phyloP scores from a whole-genome alignment of 2,888 invertebrate species.

The Plusia festucae region DNA sequence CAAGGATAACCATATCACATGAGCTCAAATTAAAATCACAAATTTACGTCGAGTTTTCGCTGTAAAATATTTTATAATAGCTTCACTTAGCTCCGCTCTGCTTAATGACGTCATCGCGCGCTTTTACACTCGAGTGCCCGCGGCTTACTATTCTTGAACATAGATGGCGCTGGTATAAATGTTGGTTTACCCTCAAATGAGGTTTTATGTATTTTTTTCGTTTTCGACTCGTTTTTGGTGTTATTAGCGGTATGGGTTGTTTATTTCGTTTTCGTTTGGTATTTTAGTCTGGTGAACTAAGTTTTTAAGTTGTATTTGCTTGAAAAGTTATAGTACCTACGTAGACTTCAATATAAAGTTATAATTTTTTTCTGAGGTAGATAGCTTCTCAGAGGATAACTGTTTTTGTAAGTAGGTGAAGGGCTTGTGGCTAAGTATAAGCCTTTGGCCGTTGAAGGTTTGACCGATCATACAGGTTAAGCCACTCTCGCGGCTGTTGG shows the following conservation, averaged over 20 bases:
- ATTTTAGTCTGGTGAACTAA: neutral
- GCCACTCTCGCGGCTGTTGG: no score
- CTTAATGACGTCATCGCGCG: slow-evolving; percentile 50
- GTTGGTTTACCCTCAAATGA: neutral
- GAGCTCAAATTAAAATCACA: slow-evolving; percentile 28
- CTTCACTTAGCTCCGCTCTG: slow-evolving; percentile 41
- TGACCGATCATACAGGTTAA: no score
- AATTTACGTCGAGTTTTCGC: slow-evolving; percentile 36
- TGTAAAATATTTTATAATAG: slow-evolving; percentile 51
- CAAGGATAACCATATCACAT: neutral
- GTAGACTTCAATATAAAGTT: no score
- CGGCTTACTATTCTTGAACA: slow-evolving; percentile 14
- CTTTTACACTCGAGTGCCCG: slow-evolving; percentile 48
- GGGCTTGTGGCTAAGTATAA: no score
- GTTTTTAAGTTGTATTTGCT: no score
- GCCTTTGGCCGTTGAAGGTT: no score
- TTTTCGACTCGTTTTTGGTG: neutral
- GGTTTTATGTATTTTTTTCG: neutral
- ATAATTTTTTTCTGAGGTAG: no score
- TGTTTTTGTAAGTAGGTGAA: no score
- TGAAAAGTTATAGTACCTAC: no score
- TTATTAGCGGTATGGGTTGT: neutral
- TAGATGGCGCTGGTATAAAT: slow-evolving; percentile 29
- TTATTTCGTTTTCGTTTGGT: neutral
- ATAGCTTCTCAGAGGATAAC: no score